These are phyloP conservation scores for Pelmatolapia mariae DNA, from an alignment of 2,113 vertebrate species.

Conservation along the genomic window DNA sequence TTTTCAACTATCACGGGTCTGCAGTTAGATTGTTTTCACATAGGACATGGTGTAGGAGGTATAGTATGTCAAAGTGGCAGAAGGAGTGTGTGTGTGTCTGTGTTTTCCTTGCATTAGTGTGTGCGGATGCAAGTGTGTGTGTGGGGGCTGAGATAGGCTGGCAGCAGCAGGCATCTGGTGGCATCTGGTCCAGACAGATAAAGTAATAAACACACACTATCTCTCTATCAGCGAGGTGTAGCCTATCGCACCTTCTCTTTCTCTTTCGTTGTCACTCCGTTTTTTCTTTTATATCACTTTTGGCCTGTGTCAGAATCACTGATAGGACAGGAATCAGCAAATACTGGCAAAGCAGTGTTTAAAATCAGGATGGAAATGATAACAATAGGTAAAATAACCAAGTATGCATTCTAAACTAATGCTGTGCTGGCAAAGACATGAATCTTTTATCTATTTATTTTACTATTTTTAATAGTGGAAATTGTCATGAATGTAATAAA, in stretches of 20 bases:
- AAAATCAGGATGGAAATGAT: neutral
- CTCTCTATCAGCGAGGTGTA: conserved; percentile 34
- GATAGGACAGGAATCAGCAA: neutral
- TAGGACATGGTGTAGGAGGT: conserved; percentile 30
- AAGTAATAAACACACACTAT: conserved; percentile 58
- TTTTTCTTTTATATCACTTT: neutral
- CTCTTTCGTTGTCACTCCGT: neutral
- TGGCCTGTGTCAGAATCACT: neutral
- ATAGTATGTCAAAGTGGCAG: conserved; percentile 16
- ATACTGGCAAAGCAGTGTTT: neutral
- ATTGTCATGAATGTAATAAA: neutral
- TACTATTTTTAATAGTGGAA: neutral
- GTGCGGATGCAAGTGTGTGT: neutral
- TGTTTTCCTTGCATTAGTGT: neutral
- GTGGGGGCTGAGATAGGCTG: conserved; percentile 33
- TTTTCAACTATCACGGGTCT: neutral
- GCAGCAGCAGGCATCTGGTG: conserved; percentile 51
- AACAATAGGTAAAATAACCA: neutral
- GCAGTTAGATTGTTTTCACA: conserved; percentile 26
- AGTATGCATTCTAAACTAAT: too few relatives aligned
- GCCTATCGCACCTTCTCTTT: neutral
- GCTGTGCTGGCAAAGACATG: neutral
- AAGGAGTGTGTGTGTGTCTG: neutral
- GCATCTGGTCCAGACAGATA: conserved; percentile 66
- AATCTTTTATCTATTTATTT: neutral